Conservation (phyloP, 2,888 invertebrate species). For the Linnaemya tessellans region DNA sequence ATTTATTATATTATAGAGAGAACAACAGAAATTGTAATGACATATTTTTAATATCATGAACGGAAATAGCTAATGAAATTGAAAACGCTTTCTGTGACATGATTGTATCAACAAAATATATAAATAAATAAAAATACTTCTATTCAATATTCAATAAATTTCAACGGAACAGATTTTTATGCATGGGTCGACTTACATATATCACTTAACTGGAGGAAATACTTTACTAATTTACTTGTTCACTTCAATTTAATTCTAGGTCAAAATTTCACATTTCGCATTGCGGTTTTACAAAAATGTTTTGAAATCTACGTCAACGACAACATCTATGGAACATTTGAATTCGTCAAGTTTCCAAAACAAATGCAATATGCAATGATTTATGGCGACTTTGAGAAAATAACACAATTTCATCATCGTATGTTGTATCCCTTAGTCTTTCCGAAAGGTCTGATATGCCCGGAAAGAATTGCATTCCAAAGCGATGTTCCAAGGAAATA, state of each 20-base stretch:
- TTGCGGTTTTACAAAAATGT: constrained; percentile 82
- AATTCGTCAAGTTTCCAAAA: constrained; percentile 81
- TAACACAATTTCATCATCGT: constrained; percentile 82
- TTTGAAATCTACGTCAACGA: constrained; percentile 83
- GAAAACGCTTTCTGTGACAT: no score
- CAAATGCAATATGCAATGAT: constrained; percentile 81
- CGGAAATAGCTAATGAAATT: no score
- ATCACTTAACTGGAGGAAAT: no score
- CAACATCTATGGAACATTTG: constrained; percentile 82
- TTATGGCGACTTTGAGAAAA: constrained; percentile 82
- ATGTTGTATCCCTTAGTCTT: constrained; percentile 82
- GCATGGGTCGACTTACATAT: no score
- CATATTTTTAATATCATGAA: no score
- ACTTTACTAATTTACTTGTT: background rate
- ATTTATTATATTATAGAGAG: no score
- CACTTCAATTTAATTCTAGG: constrained; percentile 73
- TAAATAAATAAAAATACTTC: no score
- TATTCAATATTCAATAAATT: no score
- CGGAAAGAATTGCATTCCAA: constrained; percentile 81
- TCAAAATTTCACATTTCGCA: constrained; percentile 81
- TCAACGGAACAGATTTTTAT: no score
- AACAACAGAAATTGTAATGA: no score
- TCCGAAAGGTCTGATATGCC: constrained; percentile 79
- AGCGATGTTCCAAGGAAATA: constrained; percentile 82
- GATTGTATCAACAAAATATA: no score